Base-by-base conservation (phyloP, 2,113 vertebrate genomes). In the Garra rufa region DNA sequence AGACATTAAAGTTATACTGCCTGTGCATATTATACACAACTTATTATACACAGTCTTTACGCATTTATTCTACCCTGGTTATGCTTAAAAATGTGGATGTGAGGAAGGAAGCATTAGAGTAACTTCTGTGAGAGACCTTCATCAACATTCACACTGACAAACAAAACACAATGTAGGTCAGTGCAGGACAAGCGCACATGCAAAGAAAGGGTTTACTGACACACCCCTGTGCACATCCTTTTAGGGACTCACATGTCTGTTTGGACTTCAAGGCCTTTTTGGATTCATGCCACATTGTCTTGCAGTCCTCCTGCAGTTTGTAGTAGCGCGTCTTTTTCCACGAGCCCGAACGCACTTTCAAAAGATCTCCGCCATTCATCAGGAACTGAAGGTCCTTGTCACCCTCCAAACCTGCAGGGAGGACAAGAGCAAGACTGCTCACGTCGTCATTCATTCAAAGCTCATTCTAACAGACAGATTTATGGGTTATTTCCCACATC, bases 241-340 rank as follows among this genome's bases (percentile, higher is more conserved):
- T 55, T 80, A n/a, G 34, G 86, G 81, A 90, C 95, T 95, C 91
- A 95, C 95, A 95, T 41, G 92, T 94, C 76, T 92, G 88, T 15
- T 88, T 95, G 11, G 92, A 93, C 48, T 91, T 94, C 87, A 98
- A 92, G 88, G 92, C 63, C 91, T 96, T 99, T 88, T 95, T 96
- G 0, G 98, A 99, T 79, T 99, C 96, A 8, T 96, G 95, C 97
- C 97, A 99, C 90, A 99, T 93, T n/a, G 98, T 99, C 90, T 96
- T 97, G 91, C 97, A 99, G 94, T 99, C 98, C 11, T 99, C 98
- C 90, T 97, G 96, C 9, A 99, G 92, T 89, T 95, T 98, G 85
- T 95, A 98, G 91, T 94, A 97, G 9, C 98, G 89, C 3, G 93
- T 95, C 86, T 95, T 96, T 86, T 95, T 96, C 98, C 98, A 99